Percentiles rank a stretch among this genome's conserved stretches.
phyloP scores from a whole-genome alignment of 2,113 vertebrate genomes.

The Propithecus coquereli region DNA sequence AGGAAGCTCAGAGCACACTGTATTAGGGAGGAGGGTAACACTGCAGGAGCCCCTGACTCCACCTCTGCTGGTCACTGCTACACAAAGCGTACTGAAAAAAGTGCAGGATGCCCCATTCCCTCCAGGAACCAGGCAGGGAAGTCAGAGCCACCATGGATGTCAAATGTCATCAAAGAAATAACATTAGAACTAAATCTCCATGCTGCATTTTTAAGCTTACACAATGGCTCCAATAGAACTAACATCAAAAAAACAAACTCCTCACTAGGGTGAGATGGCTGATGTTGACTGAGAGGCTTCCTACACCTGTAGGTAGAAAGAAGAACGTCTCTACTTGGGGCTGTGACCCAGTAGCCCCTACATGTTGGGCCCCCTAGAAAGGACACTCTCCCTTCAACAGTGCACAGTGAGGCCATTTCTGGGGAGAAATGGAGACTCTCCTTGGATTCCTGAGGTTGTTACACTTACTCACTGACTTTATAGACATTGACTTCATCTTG shows the following conservation, averaged over 20 bases:
- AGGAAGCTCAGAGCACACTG: not conserved
- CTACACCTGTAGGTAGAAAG: not conserved
- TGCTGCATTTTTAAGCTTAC: not conserved
- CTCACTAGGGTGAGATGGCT: not conserved
- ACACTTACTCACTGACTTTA: not conserved
- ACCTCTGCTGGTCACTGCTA: not conserved
- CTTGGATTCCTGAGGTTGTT: not conserved
- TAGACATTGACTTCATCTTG: not conserved
- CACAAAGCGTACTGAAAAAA: not conserved
- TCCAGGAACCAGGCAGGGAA: not conserved
- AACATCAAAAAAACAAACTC: not conserved
- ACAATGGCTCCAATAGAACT: not conserved
- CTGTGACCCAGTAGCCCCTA: not conserved
- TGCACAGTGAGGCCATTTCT: not conserved
- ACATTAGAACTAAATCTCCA: not conserved
- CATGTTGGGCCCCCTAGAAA: not conserved
- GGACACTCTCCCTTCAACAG: not conserved
- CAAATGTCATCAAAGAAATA: not conserved
- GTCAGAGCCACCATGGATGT: not conserved
- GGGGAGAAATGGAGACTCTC: not conserved
- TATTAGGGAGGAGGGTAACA: not conserved
- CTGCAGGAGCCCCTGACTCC: not conserved
- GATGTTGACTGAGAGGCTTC: not conserved
- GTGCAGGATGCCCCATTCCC: not conserved
- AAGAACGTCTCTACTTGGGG: not conserved